A percentile compares a stretch with the other conserved stretches of the same genome.
Conservation (phyloP, 2,797 vertebrate species). For the Lepilemur ruficaudatus region DNA sequence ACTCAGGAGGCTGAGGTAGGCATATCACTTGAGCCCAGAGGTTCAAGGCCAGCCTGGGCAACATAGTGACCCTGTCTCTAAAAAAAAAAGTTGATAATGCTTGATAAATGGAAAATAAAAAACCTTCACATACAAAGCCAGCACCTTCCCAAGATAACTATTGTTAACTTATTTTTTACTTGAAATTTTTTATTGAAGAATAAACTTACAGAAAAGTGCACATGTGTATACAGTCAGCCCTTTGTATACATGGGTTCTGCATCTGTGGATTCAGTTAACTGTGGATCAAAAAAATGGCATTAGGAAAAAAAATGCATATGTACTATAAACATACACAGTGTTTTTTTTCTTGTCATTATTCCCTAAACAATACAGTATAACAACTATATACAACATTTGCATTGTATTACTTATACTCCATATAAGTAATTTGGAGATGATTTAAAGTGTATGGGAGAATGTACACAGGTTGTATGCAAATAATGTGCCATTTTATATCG, state of each 20-base stretch:
- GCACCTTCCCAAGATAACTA: background rate
- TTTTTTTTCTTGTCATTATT: background rate
- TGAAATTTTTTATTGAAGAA: background rate
- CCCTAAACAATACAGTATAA: background rate
- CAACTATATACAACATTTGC: background rate
- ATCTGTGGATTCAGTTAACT: background rate
- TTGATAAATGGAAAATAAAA: background rate
- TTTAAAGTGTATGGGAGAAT: background rate
- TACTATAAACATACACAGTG: background rate
- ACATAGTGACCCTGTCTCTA: background rate
- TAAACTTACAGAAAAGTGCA: background rate
- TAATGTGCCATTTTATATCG: background rate
- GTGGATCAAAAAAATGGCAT: background rate
- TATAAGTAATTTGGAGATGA: background rate
- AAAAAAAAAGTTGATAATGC: background rate
- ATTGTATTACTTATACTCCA: background rate
- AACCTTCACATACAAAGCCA: background rate
- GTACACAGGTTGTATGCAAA: background rate
- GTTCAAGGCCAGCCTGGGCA: background rate
- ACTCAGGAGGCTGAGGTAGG: background rate
- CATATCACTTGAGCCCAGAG: background rate
- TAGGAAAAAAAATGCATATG: background rate
- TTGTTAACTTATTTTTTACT: background rate
- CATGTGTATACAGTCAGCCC: background rate
- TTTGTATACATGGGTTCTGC: background rate